A percentile compares a stretch with the other conserved stretches of the same genome.
Conservation (phyloP, 2,797 vertebrate species). For the Darevskia nairensis region DNA sequence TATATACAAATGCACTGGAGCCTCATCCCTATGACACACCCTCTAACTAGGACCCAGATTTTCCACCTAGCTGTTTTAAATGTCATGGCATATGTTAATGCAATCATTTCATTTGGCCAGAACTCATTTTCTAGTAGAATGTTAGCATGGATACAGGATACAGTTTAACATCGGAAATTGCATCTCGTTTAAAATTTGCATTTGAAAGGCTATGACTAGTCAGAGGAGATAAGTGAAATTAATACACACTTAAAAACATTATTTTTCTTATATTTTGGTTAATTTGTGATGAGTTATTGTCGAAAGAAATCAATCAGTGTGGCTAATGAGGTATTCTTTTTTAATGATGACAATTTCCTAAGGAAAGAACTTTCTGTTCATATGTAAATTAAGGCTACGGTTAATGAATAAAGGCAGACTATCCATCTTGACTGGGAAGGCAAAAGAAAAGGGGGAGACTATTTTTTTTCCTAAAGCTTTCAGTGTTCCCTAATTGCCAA, state of each 20-base stretch:
- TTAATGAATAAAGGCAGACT: slow-evolving; percentile 57
- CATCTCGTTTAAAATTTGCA: slow-evolving; percentile 36
- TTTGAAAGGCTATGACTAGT: slow-evolving; percentile 42
- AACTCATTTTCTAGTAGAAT: neutral
- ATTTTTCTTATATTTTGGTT: slow-evolving; percentile 56
- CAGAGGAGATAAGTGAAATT: slow-evolving; percentile 35
- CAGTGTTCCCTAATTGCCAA: slow-evolving; percentile 35
- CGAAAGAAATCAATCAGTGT: slow-evolving; percentile 43
- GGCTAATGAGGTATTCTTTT: slow-evolving; percentile 64
- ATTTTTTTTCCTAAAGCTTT: neutral
- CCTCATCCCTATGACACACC: neutral
- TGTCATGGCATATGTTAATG: neutral
- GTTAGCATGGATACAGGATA: neutral
- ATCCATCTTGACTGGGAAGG: slow-evolving; percentile 47
- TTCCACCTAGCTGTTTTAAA: neutral
- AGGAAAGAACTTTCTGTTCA: slow-evolving; percentile 52
- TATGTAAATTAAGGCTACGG: slow-evolving; percentile 47
- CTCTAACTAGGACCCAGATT: neutral
- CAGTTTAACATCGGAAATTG: neutral
- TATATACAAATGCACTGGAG: neutral
- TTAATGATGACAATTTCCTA: slow-evolving; percentile 55
- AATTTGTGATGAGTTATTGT: slow-evolving; percentile 54
- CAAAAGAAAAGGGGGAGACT: neutral
- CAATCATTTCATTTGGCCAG: neutral
- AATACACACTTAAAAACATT: slow-evolving; percentile 36